A percentile compares a stretch with the other conserved stretches of the same genome.
phyloP scores from a whole-genome alignment of 2,797 vertebrate genomes.

The Argya squamiceps region DNA sequence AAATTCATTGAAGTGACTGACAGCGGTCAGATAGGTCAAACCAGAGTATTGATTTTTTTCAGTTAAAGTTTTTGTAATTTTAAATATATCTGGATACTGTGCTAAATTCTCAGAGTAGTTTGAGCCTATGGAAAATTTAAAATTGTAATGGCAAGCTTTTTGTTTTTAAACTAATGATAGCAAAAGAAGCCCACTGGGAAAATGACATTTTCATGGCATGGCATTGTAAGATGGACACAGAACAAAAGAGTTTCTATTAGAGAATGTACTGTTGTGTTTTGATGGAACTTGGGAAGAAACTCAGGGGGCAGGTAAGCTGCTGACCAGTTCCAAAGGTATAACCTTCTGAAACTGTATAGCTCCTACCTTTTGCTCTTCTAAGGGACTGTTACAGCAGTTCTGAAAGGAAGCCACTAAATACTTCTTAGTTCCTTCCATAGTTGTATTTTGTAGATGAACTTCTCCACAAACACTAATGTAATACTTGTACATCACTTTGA shows the following conservation, averaged over 20 bases:
- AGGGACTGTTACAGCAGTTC: not conserved
- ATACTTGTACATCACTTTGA: not conserved
- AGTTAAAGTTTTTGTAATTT: not conserved
- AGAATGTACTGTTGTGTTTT: not conserved
- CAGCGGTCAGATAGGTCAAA: not conserved
- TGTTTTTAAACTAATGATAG: not conserved
- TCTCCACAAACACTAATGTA: not conserved
- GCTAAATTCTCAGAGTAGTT: not conserved
- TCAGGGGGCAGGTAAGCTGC: not conserved
- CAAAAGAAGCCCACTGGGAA: not conserved
- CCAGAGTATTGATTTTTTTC: not conserved
- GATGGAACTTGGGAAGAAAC: not conserved
- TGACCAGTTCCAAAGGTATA: not conserved
- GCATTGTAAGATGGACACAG: not conserved
- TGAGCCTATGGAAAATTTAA: not conserved
- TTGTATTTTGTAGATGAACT: not conserved
- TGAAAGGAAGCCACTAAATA: not conserved
- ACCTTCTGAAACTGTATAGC: rapidly evolving
- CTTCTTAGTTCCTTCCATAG: not conserved
- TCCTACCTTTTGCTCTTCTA: not conserved
- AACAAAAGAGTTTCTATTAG: not conserved
- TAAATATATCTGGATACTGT: not conserved
- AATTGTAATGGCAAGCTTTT: not conserved
- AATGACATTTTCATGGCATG: not conserved
- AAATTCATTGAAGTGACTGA: not conserved